These are phyloP conservation scores for Drosophila neotestacea DNA, from an alignment of 2,888 invertebrate species.

Conservation along the genomic window DNA sequence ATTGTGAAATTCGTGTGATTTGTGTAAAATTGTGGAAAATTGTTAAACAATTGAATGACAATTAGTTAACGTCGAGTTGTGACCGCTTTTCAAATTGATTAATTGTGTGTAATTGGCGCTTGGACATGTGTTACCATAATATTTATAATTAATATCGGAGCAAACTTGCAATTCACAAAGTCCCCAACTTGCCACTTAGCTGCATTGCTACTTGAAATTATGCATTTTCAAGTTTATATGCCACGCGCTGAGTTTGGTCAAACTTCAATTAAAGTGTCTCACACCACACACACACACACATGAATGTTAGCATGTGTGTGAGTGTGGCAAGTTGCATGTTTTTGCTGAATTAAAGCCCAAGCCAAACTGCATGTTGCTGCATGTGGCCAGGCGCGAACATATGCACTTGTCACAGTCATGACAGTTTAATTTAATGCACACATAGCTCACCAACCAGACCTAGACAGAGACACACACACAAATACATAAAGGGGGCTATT, in stretches of 20 bases:
- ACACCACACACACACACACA: conserved; percentile 31
- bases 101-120: conserved; percentile 51
- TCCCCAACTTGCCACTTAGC: conserved; percentile 14
- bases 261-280: conserved; percentile 72
- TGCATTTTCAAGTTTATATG: conserved; percentile 75
- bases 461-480: conserved; percentile 12
- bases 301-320: conserved; percentile 2
- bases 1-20: conserved; percentile 30
- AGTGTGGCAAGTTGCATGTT: conserved; percentile 69
- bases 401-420: conserved; percentile 81
- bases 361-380: conserved; percentile 35
- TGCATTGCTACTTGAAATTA: conserved; percentile 33
- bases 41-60: conserved; percentile 56
- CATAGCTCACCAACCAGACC: conserved; percentile 69
- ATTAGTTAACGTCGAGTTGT: conserved; percentile 49
- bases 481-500: background rate
- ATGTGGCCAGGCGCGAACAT: conserved; percentile 71
- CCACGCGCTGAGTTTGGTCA: conserved; percentile 61
- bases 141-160: conserved; percentile 58
- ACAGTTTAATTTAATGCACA: conserved; percentile 81
- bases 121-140: conserved; percentile 63
- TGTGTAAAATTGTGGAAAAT: conserved; percentile 53
- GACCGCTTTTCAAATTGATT: conserved; percentile 47
- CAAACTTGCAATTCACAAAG: conserved; percentile 13
- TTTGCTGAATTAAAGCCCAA: conserved; percentile 73